Evolutionary conservation across 2,113 vertebrate genomes (phyloP).

Genomic region (Struthidea cinerea): DNA sequence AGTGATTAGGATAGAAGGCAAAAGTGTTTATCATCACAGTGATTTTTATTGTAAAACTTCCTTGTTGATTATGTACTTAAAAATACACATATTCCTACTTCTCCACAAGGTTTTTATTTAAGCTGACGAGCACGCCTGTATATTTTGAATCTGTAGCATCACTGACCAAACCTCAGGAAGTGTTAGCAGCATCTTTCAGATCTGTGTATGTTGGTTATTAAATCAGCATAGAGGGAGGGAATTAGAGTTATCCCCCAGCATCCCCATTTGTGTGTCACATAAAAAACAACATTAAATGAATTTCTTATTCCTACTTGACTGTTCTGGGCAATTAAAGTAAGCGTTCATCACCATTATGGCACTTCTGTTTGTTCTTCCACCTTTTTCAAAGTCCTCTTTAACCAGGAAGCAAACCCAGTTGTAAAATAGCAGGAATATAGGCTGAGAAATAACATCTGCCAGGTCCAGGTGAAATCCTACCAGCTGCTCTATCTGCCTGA

Average conservation of each 20-base stretch:
- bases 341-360: accelerated
- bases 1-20: background rate
- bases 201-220: background rate
- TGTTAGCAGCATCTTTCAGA: background rate
- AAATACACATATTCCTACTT: background rate
- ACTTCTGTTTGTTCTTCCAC: background rate
- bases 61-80: background rate
- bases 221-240: background rate
- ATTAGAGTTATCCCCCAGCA: background rate
- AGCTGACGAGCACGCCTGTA: background rate
- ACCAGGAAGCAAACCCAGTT: background rate
- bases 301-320: background rate
- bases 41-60: background rate
- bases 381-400: background rate
- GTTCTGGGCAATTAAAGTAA: background rate
- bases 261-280: background rate
- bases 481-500: background rate
- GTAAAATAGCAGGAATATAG: background rate
- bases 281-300: background rate
- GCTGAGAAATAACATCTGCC: background rate
- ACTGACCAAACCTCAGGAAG: background rate
- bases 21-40: background rate
- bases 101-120: background rate
- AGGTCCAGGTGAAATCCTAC: background rate
- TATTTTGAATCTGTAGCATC: background rate